phyloP scores from a whole-genome alignment of 2,113 vertebrate species.

The Toxotes chatareus region DNA sequence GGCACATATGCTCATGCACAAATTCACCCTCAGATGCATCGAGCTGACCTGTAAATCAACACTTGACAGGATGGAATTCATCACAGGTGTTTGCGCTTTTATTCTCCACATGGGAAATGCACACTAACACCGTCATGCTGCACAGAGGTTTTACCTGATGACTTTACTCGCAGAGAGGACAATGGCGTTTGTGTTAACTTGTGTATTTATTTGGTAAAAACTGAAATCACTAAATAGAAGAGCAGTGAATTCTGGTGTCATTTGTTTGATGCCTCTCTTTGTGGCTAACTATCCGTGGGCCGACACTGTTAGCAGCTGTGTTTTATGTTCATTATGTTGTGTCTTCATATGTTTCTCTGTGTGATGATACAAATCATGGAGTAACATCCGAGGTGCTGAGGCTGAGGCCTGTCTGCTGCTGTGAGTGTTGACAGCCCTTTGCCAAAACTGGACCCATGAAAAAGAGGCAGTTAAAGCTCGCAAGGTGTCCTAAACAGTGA shows the following conservation, averaged over 20 bases:
- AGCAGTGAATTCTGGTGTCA: background rate
- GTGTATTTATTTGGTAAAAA: background rate
- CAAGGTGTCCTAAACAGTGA: no score
- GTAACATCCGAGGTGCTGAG: no score
- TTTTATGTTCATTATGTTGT: no score
- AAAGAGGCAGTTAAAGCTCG: background rate
- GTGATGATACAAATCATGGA: no score
- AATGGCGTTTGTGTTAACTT: background rate
- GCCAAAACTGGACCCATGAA: background rate
- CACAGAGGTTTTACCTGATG: conserved; percentile 16
- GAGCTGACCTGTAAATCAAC: conserved; percentile 76
- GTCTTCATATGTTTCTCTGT: no score
- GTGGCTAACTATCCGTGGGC: no score
- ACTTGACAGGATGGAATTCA: conserved; percentile 72
- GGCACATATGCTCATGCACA: conserved; percentile 56
- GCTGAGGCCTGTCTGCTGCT: no score
- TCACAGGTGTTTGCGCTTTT: conserved; percentile 65
- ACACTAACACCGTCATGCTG: conserved; percentile 39
- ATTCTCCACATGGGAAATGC: conserved; percentile 23
- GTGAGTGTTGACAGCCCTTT: background rate
- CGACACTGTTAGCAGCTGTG: no score
- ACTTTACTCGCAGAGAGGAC: background rate
- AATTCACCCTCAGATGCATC: conserved; percentile 42
- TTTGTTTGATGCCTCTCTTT: background rate
- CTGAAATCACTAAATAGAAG: no score